Base-by-base conservation (phyloP, 1,140 invertebrate species). In the Lucilia sericata region DNA sequence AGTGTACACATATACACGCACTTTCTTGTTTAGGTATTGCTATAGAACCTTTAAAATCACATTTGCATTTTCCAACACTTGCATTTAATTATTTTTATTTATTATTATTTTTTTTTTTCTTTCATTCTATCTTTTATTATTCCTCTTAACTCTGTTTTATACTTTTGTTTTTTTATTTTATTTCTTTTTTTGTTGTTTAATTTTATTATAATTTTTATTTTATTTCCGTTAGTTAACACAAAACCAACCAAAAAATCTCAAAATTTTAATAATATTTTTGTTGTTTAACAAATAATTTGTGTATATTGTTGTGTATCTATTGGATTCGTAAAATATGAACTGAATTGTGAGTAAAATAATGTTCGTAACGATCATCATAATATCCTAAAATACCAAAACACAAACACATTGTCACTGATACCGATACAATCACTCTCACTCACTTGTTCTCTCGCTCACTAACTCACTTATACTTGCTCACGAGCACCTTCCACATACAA, bases 271-370 rank as follows among this genome's bases (percentile, higher is more conserved):
- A n/a, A 34, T 76, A 17, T 76, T 76, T 17, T 76, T 76, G 25
- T 74, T 36, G 82, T 83, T 49, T 83, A 83, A 83, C 82, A 83
- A 83, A 55, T 55, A 21, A 74, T 74, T 42, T 65, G 17, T 65
- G 51, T 82, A 21, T 60, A 83, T 78, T 86, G 86, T 87, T 90
- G 87, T 90, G 89, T 89, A 89, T 90, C 89, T 90, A 89, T 90
- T 87, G 89, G 87, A 88, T 90, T 85, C 84, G 84, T 82, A 82
- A 80, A 90, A 90, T 88, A 89, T 88, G 88, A 84, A 82, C 81
- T 80, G 65, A 75, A 84, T 82, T 25, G 84, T 55, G 55, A 81
- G 70, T 81, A 76, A 76, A 76, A 75, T 82, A 83, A 80, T 55
- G 82, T 83, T 85, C 84, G 74, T 55, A 51, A 83, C 85, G 76